Percentiles rank a stretch among this genome's conserved stretches.
Conservation (phyloP, 2,113 vertebrate species). For the Nothobranchius kuhntae region DNA sequence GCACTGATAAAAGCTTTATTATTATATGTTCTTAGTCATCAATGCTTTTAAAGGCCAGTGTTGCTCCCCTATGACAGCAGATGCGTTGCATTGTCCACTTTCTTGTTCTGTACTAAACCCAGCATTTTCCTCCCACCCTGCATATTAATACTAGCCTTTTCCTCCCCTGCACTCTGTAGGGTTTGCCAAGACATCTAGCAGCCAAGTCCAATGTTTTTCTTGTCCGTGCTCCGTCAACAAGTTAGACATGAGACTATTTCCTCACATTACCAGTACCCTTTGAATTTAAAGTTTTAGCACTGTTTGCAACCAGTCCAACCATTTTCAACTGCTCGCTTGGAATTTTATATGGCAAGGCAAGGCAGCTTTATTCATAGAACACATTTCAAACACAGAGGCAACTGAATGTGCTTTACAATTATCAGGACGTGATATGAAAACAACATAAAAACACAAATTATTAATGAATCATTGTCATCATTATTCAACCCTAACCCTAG, state of each 20-base stretch:
- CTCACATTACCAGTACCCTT: no score
- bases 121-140: background rate
- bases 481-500: no score
- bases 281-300: background rate
- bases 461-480: no score
- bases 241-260: no score
- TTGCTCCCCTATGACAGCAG: background rate
- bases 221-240: no score
- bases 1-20: background rate
- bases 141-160: background rate
- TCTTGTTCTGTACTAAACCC: background rate
- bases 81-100: background rate
- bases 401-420: no score
- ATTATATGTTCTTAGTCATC: background rate
- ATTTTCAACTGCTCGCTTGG: background rate
- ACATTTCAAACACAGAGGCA: no score
- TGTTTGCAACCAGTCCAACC: constrained; percentile 4
- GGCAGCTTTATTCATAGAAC: no score
- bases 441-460: no score
- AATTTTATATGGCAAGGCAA: no score
- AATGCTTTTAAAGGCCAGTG: background rate
- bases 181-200: background rate
- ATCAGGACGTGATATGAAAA: no score
- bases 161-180: background rate
- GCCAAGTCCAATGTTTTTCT: no score